Evolutionary conservation across 2,888 invertebrate species (phyloP).

Genomic region (Uloborus plumipes): DNA sequence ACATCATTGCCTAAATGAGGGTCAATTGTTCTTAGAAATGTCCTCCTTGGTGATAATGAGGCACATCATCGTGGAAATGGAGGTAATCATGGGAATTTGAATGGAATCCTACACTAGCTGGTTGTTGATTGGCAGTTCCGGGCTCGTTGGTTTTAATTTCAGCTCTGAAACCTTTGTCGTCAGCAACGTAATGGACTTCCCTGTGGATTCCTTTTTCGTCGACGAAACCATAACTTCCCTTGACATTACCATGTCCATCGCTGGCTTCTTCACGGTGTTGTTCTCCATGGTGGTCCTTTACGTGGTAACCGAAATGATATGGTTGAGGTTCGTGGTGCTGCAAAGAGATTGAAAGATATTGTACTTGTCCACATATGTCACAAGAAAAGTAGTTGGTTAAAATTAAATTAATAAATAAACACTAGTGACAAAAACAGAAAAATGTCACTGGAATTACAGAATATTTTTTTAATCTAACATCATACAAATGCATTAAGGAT

Average conservation of each 20-base stretch:
- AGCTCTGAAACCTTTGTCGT: constrained; percentile 56
- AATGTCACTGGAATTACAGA: no score
- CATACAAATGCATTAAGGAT: no score
- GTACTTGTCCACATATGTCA: no score
- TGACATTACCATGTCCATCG: constrained; percentile 52
- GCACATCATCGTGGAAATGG: constrained; percentile 48
- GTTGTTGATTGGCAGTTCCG: constrained; percentile 57
- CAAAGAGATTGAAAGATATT: background rate
- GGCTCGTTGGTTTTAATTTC: constrained; percentile 61
- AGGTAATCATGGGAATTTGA: constrained; percentile 57
- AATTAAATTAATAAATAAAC: no score
- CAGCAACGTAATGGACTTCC: constrained; percentile 59
- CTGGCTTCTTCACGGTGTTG: constrained; percentile 56
- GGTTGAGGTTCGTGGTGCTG: constrained; percentile 52
- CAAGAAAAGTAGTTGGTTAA: no score
- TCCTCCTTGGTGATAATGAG: constrained; percentile 40
- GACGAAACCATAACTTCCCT: constrained; percentile 57
- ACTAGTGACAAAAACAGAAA: no score
- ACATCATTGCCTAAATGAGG: no score
- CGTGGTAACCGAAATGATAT: constrained; percentile 57
- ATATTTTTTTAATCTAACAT: no score
- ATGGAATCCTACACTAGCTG: constrained; percentile 54
- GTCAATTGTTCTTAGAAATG: constrained; percentile 7
- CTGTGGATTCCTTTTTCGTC: constrained; percentile 58
- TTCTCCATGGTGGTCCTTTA: constrained; percentile 58